A percentile compares a stretch with the other conserved stretches of the same genome.
Conservation (phyloP, 2,113 vertebrate species). For the Dicrurus megarhynchus region DNA sequence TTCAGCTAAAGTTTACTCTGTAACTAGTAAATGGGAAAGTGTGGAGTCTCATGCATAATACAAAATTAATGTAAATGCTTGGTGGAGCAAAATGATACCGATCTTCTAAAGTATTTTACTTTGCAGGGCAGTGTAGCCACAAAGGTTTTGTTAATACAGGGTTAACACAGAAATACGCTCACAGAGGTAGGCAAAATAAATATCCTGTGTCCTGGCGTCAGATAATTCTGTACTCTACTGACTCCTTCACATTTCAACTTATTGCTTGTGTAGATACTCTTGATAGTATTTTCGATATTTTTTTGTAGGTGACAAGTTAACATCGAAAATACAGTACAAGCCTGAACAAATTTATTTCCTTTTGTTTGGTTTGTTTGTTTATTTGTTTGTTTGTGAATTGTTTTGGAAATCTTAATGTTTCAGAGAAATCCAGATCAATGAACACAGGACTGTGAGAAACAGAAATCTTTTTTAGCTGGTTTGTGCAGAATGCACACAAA, state of each 20-base stretch:
- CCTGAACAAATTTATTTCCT: background rate
- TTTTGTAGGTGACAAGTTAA: background rate
- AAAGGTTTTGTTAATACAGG: background rate
- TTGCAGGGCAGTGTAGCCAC: background rate
- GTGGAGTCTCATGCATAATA: background rate
- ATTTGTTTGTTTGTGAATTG: background rate
- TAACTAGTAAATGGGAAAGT: background rate
- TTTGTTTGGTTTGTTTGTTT: background rate
- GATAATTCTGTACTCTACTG: background rate
- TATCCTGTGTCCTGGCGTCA: background rate
- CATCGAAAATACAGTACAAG: background rate
- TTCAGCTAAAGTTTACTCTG: slow-evolving; percentile 23
- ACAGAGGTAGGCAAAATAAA: background rate
- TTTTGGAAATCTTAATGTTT: background rate
- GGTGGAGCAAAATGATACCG: background rate
- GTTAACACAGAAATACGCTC: background rate
- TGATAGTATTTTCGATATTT: background rate
- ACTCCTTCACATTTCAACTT: background rate
- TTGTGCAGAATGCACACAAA: background rate
- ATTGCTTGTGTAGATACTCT: background rate
- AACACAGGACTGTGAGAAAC: background rate
- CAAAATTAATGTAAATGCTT: background rate
- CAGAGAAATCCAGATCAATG: background rate
- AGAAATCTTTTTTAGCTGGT: background rate
- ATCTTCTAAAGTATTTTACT: background rate